Percentiles rank a stretch among this genome's conserved stretches.
Evolutionary conservation across 2,797 vertebrate species (phyloP).

Genomic region (Atherinosoma microstoma): DNA sequence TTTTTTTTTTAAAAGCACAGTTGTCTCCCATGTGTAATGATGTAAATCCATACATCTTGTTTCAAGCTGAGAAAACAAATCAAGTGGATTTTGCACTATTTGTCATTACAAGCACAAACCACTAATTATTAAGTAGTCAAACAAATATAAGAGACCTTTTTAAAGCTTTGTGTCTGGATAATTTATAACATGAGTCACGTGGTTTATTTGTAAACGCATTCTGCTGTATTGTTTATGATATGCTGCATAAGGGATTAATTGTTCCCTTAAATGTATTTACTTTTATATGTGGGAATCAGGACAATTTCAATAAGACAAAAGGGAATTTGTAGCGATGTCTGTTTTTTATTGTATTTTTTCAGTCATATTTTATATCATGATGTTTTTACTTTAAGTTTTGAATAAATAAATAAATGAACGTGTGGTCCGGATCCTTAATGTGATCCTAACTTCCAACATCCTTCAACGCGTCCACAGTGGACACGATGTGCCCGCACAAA

Average conservation of each 20-base stretch:
- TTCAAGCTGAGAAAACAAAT: slow-evolving; percentile 22
- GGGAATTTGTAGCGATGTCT: slow-evolving; percentile 45
- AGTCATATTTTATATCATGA: slow-evolving; percentile 57
- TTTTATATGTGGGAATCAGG: slow-evolving; percentile 35
- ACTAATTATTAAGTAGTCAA: slow-evolving; percentile 20
- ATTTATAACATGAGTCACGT: slow-evolving; percentile 39
- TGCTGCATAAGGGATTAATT: slow-evolving; percentile 17
- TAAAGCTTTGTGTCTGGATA: slow-evolving; percentile 30
- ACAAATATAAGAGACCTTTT: not conserved
- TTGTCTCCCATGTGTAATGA: slow-evolving; percentile 38
- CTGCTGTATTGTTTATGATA: slow-evolving; percentile 25
- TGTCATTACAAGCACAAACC: slow-evolving; percentile 56
- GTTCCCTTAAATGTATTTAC: not conserved
- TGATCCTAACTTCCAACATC: not conserved
- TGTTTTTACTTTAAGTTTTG: slow-evolving; percentile 52
- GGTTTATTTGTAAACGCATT: slow-evolving; percentile 27
- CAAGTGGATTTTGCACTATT: slow-evolving; percentile 58
- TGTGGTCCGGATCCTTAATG: not conserved
- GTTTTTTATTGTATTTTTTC: slow-evolving; percentile 22
- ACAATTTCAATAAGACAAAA: slow-evolving; percentile 37
- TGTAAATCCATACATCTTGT: slow-evolving; percentile 5
- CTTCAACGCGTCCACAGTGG: not conserved
- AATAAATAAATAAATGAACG: slow-evolving; percentile 8
- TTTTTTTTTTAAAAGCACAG: slow-evolving; percentile 11
- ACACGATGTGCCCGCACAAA: not conserved